Base-by-base conservation (phyloP, 2,113 vertebrate genomes). In the Cyanoramphus novaezelandiae region DNA sequence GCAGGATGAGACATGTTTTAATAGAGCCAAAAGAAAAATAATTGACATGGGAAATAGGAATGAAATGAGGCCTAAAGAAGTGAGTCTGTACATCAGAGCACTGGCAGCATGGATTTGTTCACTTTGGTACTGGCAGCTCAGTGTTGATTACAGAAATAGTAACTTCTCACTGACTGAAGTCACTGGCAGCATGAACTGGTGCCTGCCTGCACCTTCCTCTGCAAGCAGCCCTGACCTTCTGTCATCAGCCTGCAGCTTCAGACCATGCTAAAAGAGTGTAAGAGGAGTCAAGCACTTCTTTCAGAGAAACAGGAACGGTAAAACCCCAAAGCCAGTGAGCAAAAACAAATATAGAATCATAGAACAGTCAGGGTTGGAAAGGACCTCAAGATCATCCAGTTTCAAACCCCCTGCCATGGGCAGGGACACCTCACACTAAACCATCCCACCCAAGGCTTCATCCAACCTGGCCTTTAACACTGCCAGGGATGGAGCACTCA, bases 181-280 rank as follows among this genome's bases (percentile, higher is more conserved):
- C 59, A 39, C 41, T 59, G 67, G 29, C 13, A 70, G 7, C 25
- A 25, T 3, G 13, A 13, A 3, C 8, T 11, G 11, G n/a, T 53
- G 25, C 29, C 41, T 62, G 53, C 39, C 53, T 72, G 23, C 19
- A 12, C 7, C 63, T 46, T n/a, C 11, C 37, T n/a, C 19, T 28
- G 46, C 52, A 64, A 53, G 46, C 37, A 91, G 21, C 21, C 21
- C 69, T 63, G 76, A 78, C 50, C 28, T 92, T 59, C 47, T 46
- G 49, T 7, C 19, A 65, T 13, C 46, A 37, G 3, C 17, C 29
- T 28, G 46, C 8, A 72, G 21, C 11, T n/a, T 79, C 41, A 43
- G 1, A 3, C 18, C 0, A 0, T n/a, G 11, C 33, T 39, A 29
- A n/a, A 67, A 15, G 25, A n/a, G 33, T 9, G 17, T 15, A 65